Evolutionary conservation across 2,113 vertebrate species (phyloP), one percentile per base, ranked within the genome.

Genomic region (Hippocampus abdominalis): DNA sequence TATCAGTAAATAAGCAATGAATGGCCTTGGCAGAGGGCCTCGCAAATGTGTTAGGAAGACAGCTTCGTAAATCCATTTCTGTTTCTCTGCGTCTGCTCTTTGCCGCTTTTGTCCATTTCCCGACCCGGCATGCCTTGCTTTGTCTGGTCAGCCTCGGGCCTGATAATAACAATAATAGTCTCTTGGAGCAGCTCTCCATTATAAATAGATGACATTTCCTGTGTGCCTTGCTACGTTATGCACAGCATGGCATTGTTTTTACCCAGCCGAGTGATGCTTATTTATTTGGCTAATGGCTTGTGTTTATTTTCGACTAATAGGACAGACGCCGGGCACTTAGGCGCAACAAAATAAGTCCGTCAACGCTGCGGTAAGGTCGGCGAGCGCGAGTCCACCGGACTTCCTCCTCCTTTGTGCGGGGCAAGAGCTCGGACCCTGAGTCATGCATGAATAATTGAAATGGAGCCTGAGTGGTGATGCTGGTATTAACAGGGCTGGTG

Each of bases 241-340:
- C 63, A 66, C 73, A 70, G 69, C 13, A 65, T 68, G 39, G 70
- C 72, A 81, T 82, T 89, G 84, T 88, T 88, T 85, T 84, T 75
- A 74, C 72, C 68, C 62, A 74, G 70, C 73, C 42, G 18, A 75
- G 71, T 66, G 78, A 72, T 44, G 71, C 56, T 71, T 74, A 68
- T 89, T 87, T 88, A 83, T 89, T 87, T 89, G 86, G 76, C 76
- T 84, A 85, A 84, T 73, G 77, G 83, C 71, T 78, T 1, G 18
- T 84, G 86, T 86, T 89, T 87, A 87, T 87, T 86, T 86, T 85
- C 73, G 68, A 84, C 85, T 86, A 87, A 87, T 85, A 83, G 80
- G 72, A 84, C 77, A 57, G 82, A 67, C 70, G 48, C 51, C 23
- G 66, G 79, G 82, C 83, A 81, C 83, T 87, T 81, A 75, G 49